Percentiles rank a stretch among this genome's conserved stretches.
These are phyloP conservation scores for Perizoma flavofasciatum DNA, from an alignment of 2,888 invertebrate species.

Conservation along the genomic window DNA sequence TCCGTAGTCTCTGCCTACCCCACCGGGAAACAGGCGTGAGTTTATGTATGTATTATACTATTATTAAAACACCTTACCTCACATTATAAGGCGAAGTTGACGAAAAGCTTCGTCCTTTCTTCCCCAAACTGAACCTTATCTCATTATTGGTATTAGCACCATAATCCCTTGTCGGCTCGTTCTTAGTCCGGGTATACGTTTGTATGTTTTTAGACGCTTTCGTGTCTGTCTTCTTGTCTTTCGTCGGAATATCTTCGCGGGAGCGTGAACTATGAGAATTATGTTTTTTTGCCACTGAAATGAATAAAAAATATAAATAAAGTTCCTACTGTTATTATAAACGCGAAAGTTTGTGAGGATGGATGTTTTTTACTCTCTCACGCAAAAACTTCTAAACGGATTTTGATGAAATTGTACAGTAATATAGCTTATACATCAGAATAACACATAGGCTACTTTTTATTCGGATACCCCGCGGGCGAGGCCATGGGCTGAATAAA, in stretches of 20 bases:
- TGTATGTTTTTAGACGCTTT: constrained; percentile 38
- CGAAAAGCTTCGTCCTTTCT: constrained; percentile 4
- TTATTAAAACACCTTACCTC: constrained; percentile 5
- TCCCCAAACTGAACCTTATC: constrained; percentile 9
- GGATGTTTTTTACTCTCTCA: too few species aligned
- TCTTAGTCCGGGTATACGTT: constrained; percentile 31
- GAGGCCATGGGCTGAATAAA: too few species aligned
- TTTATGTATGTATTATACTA: too few species aligned
- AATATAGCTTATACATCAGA: too few species aligned
- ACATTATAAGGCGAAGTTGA: constrained; percentile 10
- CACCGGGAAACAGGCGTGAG: too few species aligned
- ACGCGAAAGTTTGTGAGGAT: too few species aligned
- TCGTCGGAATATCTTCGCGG: constrained; percentile 10
- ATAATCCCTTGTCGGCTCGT: constrained; percentile 6
- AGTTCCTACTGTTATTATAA: too few species aligned
- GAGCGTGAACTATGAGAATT: not conserved
- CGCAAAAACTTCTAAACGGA: too few species aligned
- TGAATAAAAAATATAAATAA: not conserved
- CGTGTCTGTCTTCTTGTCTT: constrained; percentile 20
- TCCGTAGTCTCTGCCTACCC: too few species aligned
- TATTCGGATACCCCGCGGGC: too few species aligned
- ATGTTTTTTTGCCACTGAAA: constrained; percentile 9
- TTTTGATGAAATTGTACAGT: too few species aligned
- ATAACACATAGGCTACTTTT: too few species aligned
- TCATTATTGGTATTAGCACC: constrained; percentile 3